phyloP scores from a whole-genome alignment of 1,140 invertebrate genomes.

The Schlechtendalia chinensis region DNA sequence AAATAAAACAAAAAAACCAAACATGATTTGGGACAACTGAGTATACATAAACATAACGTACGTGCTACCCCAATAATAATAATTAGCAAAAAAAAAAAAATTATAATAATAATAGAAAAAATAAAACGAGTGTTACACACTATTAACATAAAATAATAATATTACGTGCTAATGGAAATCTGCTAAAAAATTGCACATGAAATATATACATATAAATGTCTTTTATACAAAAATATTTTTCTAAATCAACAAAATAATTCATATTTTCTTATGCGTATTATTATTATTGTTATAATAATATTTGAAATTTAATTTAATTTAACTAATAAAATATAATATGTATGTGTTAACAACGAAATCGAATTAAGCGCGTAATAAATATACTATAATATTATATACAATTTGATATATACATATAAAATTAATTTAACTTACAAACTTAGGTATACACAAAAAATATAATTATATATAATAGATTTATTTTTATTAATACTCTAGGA shows the following conservation, averaged over 20 bases:
- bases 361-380: background rate
- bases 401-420: conserved; percentile 30
- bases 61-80: conserved; percentile 44
- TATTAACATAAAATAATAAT: conserved; percentile 47
- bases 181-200: conserved; percentile 45
- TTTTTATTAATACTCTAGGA: conserved; percentile 36
- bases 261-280: background rate
- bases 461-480: background rate
- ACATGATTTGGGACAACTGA: conserved; percentile 32
- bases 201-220: conserved; percentile 28
- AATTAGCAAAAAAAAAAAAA: conserved; percentile 21
- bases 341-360: conserved; percentile 40
- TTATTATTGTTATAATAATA: conserved; percentile 5
- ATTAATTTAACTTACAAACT: conserved; percentile 19
- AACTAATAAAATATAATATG: conserved; percentile 38
- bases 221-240: conserved; percentile 46
- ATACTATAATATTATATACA: background rate
- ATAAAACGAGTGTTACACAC: conserved; percentile 33
- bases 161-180: conserved; percentile 45
- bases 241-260: conserved; percentile 38
- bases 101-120: conserved; percentile 23
- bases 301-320: conserved; percentile 39
- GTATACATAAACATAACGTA: conserved; percentile 41
- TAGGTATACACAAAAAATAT: conserved; percentile 17
- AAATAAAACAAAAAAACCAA: conserved; percentile 32